Conservation (phyloP, 2,888 invertebrate genomes). For the Geophilus truncorum region DNA sequence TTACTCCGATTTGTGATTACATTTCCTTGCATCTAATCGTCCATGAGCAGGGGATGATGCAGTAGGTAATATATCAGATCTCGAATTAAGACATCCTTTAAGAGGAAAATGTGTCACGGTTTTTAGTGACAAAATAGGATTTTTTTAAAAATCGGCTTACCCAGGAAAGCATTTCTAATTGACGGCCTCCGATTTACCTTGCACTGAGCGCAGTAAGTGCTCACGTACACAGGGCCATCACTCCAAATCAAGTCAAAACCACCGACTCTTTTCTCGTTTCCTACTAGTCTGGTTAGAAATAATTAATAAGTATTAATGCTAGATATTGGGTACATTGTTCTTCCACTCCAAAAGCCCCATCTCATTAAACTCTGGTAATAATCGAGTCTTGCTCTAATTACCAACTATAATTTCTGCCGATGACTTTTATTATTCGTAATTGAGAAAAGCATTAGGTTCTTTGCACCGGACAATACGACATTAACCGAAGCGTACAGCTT, state of each 20-base stretch:
- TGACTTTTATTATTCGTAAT: background rate
- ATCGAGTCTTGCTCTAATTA: background rate
- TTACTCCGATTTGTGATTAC: background rate
- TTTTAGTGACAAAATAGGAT: background rate
- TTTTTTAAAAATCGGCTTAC: conserved; percentile 1
- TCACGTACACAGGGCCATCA: conserved; percentile 51
- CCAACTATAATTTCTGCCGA: background rate
- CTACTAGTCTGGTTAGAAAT: conserved; percentile 49
- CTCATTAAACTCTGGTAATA: background rate
- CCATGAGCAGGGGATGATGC: background rate
- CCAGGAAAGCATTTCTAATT: conserved; percentile 19
- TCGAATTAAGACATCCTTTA: conserved; percentile 17
- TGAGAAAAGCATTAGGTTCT: background rate
- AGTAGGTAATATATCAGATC: background rate
- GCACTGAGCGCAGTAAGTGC: background rate
- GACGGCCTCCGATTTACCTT: conserved; percentile 12
- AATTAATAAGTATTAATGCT: background rate
- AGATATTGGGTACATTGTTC: background rate
- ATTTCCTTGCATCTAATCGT: background rate
- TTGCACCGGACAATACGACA: background rate
- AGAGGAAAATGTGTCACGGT: background rate
- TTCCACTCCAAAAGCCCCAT: no score
- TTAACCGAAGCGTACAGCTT: no score
- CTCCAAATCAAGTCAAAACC: conserved; percentile 59
- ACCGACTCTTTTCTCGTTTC: conserved; percentile 56